phyloP scores from a whole-genome alignment of 2,888 invertebrate genomes.

The Acrobasis consociella region DNA sequence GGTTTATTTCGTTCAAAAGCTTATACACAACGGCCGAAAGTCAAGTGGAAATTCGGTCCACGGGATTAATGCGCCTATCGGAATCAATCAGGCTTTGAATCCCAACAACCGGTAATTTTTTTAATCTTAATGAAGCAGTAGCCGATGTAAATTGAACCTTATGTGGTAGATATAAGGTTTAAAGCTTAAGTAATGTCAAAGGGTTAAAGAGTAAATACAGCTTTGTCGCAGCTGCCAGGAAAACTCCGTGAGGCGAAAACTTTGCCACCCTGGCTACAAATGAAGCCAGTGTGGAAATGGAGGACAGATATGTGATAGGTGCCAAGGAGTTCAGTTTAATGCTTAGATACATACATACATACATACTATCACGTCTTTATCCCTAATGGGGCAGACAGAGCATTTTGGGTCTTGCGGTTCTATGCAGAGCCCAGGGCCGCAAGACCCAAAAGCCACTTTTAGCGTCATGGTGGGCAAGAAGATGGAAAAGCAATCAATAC shows the following conservation, averaged over 20 bases:
- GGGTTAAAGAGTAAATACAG: conserved; percentile 7
- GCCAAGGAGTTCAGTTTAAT: too few species aligned
- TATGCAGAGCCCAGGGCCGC: too few species aligned
- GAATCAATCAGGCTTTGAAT: background rate
- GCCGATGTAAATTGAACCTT: background rate
- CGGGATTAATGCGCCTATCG: background rate
- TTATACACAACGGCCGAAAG: background rate
- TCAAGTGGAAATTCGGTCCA: background rate
- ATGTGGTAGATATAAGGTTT: background rate
- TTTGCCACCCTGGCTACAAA: background rate
- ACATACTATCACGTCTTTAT: too few species aligned
- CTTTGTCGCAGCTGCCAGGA: background rate
- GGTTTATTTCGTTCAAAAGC: background rate
- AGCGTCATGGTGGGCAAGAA: too few species aligned
- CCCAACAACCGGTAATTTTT: background rate
- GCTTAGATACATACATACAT: too few species aligned
- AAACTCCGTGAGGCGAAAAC: conserved; percentile 3
- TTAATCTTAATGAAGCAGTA: background rate
- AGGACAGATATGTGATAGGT: too few species aligned
- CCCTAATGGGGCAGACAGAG: too few species aligned
- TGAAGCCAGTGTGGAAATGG: background rate
- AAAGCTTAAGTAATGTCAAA: conserved; percentile 12
- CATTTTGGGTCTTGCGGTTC: too few species aligned
- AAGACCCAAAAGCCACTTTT: too few species aligned
- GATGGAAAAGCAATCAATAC: too few species aligned